Conservation (phyloP, 2,113 vertebrate genomes). For the Andinoacara biseriatus region DNA sequence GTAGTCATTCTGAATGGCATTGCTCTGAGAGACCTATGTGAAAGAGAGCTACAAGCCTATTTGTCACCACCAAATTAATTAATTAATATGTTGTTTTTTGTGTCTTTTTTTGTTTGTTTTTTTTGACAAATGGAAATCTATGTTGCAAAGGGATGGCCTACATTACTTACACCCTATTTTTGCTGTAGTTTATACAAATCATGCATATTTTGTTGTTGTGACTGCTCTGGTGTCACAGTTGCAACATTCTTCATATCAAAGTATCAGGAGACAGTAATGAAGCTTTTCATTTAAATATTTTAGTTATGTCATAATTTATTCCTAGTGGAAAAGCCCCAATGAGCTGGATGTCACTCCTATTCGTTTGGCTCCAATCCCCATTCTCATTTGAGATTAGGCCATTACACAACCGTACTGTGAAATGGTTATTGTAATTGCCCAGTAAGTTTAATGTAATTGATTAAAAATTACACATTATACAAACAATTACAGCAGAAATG, state of each 20-base stretch:
- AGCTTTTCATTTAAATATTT: neutral
- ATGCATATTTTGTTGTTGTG: neutral
- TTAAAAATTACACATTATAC: slow-evolving; percentile 25
- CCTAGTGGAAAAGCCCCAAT: neutral
- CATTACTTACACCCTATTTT: neutral
- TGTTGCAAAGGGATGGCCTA: neutral
- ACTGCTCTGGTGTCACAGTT: neutral
- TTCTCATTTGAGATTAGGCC: slow-evolving; percentile 19
- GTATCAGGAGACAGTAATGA: neutral
- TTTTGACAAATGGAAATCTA: neutral
- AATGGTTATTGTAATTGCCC: slow-evolving; percentile 27
- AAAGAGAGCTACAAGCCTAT: neutral
- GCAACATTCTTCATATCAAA: neutral
- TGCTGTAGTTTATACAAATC: neutral
- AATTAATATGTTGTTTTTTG: neutral
- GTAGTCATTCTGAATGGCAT: neutral
- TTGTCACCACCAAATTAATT: neutral
- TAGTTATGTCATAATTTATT: neutral
- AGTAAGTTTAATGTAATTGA: slow-evolving; percentile 23
- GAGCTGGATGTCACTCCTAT: neutral
- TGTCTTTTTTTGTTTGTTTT: neutral
- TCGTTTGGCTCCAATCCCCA: slow-evolving; percentile 9
- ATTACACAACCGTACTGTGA: slow-evolving; percentile 23
- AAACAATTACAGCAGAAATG: slow-evolving; percentile 16
- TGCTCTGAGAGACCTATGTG: neutral